These are phyloP conservation scores for Lepus europaeus DNA, from an alignment of 2,113 vertebrate genomes.

Conservation along the genomic window DNA sequence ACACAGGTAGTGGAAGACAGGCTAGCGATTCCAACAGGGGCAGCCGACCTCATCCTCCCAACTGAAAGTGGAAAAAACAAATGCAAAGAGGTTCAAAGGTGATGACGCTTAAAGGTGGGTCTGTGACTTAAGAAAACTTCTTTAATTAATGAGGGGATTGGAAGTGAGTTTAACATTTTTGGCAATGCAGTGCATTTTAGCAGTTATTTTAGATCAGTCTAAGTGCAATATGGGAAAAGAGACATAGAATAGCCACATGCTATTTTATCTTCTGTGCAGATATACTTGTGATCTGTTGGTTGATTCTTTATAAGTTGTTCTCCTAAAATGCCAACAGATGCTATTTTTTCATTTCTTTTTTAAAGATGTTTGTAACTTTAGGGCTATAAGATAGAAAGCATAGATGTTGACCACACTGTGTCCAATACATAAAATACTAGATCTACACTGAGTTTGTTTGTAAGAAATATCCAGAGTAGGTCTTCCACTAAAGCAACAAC, in stretches of 20 bases:
- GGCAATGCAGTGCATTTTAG: not conserved
- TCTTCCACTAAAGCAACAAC: conserved; percentile 3
- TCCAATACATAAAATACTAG: not conserved
- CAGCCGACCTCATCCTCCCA: not conserved
- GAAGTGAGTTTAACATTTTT: not conserved
- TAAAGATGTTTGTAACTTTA: conserved; percentile 13
- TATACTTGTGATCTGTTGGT: not conserved
- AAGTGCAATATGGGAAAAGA: not conserved
- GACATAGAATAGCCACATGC: not conserved
- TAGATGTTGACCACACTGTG: not conserved
- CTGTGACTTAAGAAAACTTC: not conserved
- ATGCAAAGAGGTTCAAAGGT: not conserved
- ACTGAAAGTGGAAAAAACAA: not conserved
- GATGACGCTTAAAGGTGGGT: not conserved
- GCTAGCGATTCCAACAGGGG: not conserved
- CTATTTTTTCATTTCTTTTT: conserved; percentile 12
- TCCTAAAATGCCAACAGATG: not conserved
- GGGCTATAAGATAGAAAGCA: too few relatives aligned
- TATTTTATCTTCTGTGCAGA: not conserved
- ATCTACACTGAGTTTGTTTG: not conserved
- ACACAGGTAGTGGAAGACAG: not conserved
- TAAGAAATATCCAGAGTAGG: not conserved
- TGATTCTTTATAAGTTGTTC: not conserved
- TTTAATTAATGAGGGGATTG: not conserved
- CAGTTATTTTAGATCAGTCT: not conserved